These are phyloP conservation scores for Parambassis ranga DNA, from an alignment of 2,797 vertebrate species.

Conservation along the genomic window DNA sequence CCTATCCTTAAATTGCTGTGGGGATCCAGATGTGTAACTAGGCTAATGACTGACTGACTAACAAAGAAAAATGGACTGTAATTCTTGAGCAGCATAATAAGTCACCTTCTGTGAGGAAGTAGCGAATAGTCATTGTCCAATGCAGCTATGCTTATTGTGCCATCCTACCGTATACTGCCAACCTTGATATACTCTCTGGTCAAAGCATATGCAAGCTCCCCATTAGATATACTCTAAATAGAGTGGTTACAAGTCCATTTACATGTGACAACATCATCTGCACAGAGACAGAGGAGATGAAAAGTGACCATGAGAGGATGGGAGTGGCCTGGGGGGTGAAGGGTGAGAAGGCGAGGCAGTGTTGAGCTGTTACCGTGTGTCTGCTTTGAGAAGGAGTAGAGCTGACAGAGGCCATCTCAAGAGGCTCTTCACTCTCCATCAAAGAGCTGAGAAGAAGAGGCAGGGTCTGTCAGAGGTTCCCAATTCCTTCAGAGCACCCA, in stretches of 20 bases:
- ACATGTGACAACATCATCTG: slow-evolving; percentile 51
- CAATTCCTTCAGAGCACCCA: slow-evolving; percentile 74
- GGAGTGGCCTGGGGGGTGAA: slow-evolving; percentile 71
- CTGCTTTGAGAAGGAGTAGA: slow-evolving; percentile 77
- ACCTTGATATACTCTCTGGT: slow-evolving; percentile 45
- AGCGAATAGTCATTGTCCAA: slow-evolving; percentile 49
- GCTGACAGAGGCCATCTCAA: slow-evolving; percentile 84
- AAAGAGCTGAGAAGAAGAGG: slow-evolving; percentile 82
- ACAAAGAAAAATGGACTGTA: slow-evolving; percentile 81
- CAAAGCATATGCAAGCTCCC: slow-evolving; percentile 44
- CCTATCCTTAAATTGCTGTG: slow-evolving; percentile 77
- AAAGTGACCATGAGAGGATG: slow-evolving; percentile 73
- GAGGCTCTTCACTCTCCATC: slow-evolving; percentile 83
- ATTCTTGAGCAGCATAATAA: slow-evolving; percentile 70
- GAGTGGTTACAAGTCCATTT: slow-evolving; percentile 61
- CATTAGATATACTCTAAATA: slow-evolving; percentile 55
- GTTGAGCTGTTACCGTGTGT: slow-evolving; percentile 61
- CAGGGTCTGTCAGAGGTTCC: slow-evolving; percentile 83
- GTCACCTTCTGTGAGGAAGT: slow-evolving; percentile 66
- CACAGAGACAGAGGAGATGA: slow-evolving; percentile 56
- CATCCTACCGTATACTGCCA: slow-evolving; percentile 20
- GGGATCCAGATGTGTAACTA: slow-evolving; percentile 84
- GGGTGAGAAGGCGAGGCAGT: slow-evolving; percentile 72
- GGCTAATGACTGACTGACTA: slow-evolving; percentile 83
- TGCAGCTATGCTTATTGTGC: slow-evolving; percentile 23